Percentiles rank a stretch among this genome's conserved stretches.
Conservation (phyloP, 1,140 invertebrate species). For the Sinonovacula constricta region DNA sequence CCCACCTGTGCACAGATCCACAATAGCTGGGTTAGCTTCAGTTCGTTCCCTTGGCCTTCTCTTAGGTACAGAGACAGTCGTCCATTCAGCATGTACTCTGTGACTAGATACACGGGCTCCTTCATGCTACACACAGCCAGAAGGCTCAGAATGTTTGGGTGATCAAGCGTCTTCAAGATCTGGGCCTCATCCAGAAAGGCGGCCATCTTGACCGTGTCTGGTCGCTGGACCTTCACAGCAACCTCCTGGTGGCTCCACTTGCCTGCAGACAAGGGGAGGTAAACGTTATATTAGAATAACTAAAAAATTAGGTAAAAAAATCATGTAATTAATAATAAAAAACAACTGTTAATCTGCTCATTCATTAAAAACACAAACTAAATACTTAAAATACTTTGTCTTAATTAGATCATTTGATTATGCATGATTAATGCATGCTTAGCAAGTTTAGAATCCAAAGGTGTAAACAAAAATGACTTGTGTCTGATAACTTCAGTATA, state of each 20-base stretch:
- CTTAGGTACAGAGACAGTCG: slow-evolving; percentile 71
- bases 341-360: no score
- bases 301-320: no score
- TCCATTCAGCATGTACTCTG: slow-evolving; percentile 85
- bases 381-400: no score
- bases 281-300: no score
- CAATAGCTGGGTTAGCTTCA: slow-evolving; percentile 64
- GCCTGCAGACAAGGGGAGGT: no score
- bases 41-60: slow-evolving; percentile 67
- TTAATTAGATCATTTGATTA: no score
- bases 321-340: no score
- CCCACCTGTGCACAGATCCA: slow-evolving; percentile 73
- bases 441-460: no score
- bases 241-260: slow-evolving; percentile 97
- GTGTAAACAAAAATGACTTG: no score
- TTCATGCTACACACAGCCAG: slow-evolving; percentile 98
- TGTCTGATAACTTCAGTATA: no score
- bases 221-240: slow-evolving; percentile 95
- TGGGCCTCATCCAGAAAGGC: slow-evolving; percentile 98
- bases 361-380: no score
- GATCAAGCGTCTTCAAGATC: slow-evolving; percentile 98
- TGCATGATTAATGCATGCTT: no score
- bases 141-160: slow-evolving; percentile 94
- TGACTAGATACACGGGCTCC: slow-evolving; percentile 99
- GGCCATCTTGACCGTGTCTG: slow-evolving; percentile 97